These are phyloP conservation scores for Ornithoptera alexandrae DNA, from an alignment of 2,888 invertebrate species.

Conservation along the genomic window DNA sequence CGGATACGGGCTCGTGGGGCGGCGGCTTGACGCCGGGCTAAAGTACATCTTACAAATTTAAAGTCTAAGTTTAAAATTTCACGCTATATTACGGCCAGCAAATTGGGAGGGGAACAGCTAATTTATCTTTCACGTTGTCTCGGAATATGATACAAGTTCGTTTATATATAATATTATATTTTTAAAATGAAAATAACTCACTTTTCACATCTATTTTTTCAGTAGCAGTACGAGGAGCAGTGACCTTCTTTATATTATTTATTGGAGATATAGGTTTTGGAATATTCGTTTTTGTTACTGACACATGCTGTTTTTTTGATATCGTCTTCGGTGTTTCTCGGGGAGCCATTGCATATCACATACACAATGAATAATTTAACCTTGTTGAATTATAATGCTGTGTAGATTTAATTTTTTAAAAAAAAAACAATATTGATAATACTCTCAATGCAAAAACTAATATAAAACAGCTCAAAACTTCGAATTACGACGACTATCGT, in stretches of 20 bases:
- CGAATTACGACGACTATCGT: neutral
- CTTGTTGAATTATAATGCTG: neutral
- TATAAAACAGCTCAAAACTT: neutral
- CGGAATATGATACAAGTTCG: too few relatives aligned
- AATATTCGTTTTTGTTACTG: slow-evolving; percentile 38
- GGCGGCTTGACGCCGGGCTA: too few relatives aligned
- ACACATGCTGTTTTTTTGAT: slow-evolving; percentile 51
- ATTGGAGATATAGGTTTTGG: slow-evolving; percentile 50
- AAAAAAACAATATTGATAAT: too few relatives aligned
- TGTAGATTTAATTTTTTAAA: too few relatives aligned
- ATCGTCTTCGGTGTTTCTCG: slow-evolving; percentile 54
- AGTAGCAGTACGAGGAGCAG: slow-evolving; percentile 44
- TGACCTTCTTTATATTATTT: slow-evolving; percentile 49
- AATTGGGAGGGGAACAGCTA: too few relatives aligned
- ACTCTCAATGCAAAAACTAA: neutral
- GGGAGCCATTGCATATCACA: slow-evolving; percentile 56
- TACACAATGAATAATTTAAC: neutral
- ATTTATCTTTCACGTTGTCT: too few relatives aligned
- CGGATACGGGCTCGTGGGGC: too few relatives aligned
- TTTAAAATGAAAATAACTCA: neutral
- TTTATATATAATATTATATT: neutral
- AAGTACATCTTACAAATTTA: too few relatives aligned
- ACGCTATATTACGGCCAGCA: too few relatives aligned
- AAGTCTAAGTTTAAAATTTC: too few relatives aligned
- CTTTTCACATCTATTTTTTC: slow-evolving; percentile 33